These are phyloP conservation scores for Marcusenius ussheri DNA, from an alignment of 2,113 vertebrate genomes.

Conservation along the genomic window DNA sequence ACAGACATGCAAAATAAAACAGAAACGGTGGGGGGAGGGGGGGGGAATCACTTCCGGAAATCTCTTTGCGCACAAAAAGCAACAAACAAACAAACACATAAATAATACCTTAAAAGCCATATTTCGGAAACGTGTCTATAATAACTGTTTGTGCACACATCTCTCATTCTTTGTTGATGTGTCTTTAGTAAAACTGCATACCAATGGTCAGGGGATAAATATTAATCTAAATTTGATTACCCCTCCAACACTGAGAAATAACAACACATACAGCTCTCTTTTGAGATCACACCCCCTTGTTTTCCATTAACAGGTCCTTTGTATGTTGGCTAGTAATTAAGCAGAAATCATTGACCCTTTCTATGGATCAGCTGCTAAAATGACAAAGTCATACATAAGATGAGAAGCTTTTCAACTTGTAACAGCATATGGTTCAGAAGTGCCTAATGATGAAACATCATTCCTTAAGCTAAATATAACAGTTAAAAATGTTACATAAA, in stretches of 20 bases:
- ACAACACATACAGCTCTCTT: not conserved
- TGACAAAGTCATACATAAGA: not conserved
- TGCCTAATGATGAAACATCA: not conserved
- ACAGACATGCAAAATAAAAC: conserved; percentile 38
- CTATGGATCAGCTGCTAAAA: not conserved
- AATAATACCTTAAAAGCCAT: not conserved
- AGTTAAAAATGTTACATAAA: not conserved
- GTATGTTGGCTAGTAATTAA: not conserved
- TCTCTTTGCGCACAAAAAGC: conserved; percentile 33
- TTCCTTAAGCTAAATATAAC: not conserved
- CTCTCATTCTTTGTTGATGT: conserved; percentile 18
- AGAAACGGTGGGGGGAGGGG: conserved; percentile 23
- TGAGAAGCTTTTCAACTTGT: too few relatives aligned
- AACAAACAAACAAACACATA: conserved; percentile 33
- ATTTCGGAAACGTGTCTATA: not conserved
- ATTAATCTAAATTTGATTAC: conserved; percentile 18
- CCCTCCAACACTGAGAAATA: not conserved
- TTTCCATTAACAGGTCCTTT: not conserved
- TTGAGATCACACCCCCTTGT: not conserved
- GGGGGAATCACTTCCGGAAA: conserved; percentile 2
- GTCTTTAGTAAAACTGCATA: conserved; percentile 15
- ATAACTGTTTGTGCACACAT: conserved; percentile 16
- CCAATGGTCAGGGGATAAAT: conserved; percentile 15
- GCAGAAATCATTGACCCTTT: conserved; percentile 3
- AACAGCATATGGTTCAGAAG: not conserved